phyloP scores from a whole-genome alignment of 1,140 invertebrate species.

The Papilio machaon region DNA sequence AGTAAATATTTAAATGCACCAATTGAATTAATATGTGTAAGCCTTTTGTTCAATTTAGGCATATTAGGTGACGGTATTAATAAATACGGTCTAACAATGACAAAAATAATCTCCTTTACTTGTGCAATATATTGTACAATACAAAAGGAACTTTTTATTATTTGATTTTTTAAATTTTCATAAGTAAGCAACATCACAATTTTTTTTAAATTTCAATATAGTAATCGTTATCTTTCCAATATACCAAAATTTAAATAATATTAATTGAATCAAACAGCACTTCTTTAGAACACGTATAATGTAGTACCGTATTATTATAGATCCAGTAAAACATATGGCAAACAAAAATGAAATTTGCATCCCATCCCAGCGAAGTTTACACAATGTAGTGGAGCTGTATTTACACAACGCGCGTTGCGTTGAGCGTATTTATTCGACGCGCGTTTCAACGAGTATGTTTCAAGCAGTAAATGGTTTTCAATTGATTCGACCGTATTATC shows the following conservation, averaged over 20 bases:
- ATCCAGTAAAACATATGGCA: not conserved
- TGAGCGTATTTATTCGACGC: not conserved
- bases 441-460: not conserved
- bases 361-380: not conserved
- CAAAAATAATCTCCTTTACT: no score
- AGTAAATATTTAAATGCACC: not conserved
- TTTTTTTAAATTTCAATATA: no score
- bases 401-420: slow-evolving; percentile 16
- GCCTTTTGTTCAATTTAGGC: not conserved
- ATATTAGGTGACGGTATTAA: no score
- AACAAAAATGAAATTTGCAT: slow-evolving; percentile 35
- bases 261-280: not conserved
- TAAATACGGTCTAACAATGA: no score
- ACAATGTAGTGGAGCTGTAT: slow-evolving; percentile 5
- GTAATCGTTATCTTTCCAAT: no score
- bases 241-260: not conserved
- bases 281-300: not conserved
- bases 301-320: not conserved
- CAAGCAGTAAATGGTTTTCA: not conserved
- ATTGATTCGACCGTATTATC: not conserved
- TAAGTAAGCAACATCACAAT: no score
- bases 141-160: no score
- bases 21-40: not conserved
- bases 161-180: no score
- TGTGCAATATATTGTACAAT: no score